phyloP scores from a whole-genome alignment of 2,888 invertebrate species.

The Emmelina monodactyla region DNA sequence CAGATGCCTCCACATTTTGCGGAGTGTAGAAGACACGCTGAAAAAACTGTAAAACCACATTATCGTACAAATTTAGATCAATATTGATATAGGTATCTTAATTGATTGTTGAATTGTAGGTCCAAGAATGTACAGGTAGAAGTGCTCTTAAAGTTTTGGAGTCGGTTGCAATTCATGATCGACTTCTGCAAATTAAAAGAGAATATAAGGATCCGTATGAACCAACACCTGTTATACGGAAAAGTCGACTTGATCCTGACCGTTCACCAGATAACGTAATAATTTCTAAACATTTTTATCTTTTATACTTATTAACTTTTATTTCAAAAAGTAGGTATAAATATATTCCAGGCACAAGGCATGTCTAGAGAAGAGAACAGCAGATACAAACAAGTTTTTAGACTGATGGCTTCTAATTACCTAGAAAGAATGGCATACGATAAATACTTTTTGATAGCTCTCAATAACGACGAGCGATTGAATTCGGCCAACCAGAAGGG shows the following conservation, averaged over 20 bases:
- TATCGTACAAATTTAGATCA: too few species aligned
- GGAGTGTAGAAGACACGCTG: conserved; percentile 44
- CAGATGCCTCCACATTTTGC: conserved; percentile 41
- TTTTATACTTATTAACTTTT: too few species aligned
- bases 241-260: too few species aligned
- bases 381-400: conserved; percentile 38
- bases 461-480: conserved; percentile 49
- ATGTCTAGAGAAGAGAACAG: conserved; percentile 47
- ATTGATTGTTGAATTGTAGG: conserved; percentile 21
- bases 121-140: conserved; percentile 40
- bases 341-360: conserved; percentile 46
- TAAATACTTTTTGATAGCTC: conserved; percentile 47
- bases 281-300: too few species aligned
- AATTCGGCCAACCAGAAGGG: conserved; percentile 47
- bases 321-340: too few species aligned
- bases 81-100: too few species aligned
- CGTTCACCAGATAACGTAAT: too few species aligned
- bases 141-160: conserved; percentile 36
- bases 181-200: too few species aligned
- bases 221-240: conserved; percentile 22
- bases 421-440: conserved; percentile 58
- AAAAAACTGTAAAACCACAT: conserved; percentile 40
- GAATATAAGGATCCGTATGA: too few species aligned
- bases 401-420: conserved; percentile 56
- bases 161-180: too few species aligned